Conservation (phyloP, 2,888 invertebrate genomes). For the Sympetrum striolatum region DNA sequence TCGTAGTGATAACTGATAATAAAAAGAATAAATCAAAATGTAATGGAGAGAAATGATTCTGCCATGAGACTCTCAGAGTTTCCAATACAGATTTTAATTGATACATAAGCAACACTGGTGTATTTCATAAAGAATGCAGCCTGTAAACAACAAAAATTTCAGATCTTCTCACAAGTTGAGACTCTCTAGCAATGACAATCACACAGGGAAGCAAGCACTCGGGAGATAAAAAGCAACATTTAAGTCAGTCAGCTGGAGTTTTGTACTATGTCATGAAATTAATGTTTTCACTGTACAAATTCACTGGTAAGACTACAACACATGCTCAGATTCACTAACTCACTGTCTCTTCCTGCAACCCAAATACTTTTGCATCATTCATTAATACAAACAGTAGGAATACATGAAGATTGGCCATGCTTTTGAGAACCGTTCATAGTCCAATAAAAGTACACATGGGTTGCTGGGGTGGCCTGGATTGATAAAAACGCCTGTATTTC, state of each 20-base stretch:
- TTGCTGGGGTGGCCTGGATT: slow-evolving; percentile 42
- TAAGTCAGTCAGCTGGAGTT: slow-evolving; percentile 56
- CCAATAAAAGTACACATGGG: slow-evolving; percentile 39
- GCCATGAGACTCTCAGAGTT: slow-evolving; percentile 36
- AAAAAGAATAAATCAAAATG: background rate
- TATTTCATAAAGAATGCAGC: slow-evolving; percentile 44
- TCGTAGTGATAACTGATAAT: background rate
- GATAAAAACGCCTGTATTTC: slow-evolving; percentile 36
- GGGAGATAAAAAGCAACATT: slow-evolving; percentile 46
- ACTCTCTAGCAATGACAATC: slow-evolving; percentile 42
- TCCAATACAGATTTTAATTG: slow-evolving; percentile 44
- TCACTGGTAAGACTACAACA: slow-evolving; percentile 49
- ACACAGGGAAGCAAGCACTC: slow-evolving; percentile 44
- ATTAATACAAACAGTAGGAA: slow-evolving; percentile 44
- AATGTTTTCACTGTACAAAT: slow-evolving; percentile 50
- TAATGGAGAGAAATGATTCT: slow-evolving; percentile 33
- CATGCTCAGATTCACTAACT: slow-evolving; percentile 45
- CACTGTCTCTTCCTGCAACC: slow-evolving; percentile 44
- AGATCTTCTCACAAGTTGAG: slow-evolving; percentile 43
- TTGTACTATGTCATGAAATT: slow-evolving; percentile 61
- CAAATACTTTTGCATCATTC: slow-evolving; percentile 47
- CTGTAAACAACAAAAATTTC: slow-evolving; percentile 42
- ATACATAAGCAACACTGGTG: slow-evolving; percentile 43
- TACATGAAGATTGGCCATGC: slow-evolving; percentile 42
- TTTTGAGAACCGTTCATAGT: slow-evolving; percentile 34